phyloP scores from a whole-genome alignment of 2,113 vertebrate species.

The Ceyx cyanopectus region DNA sequence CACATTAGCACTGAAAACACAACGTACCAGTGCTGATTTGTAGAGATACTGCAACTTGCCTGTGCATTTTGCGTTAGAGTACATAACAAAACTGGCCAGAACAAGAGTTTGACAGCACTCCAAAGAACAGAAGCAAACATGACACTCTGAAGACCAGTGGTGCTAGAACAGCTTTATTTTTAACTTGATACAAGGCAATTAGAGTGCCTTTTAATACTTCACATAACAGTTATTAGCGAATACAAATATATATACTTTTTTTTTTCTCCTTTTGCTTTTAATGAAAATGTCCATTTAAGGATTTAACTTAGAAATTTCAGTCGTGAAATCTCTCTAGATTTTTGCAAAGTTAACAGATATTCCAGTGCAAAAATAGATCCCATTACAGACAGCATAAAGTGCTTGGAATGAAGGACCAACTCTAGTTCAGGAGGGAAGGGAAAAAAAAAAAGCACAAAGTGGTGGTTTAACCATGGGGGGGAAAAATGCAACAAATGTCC shows the following conservation, averaged over 20 bases:
- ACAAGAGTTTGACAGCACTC: neutral
- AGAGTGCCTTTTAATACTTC: constrained; percentile 81
- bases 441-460: constrained; percentile 72
- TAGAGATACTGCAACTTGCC: neutral
- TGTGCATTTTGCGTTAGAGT: neutral
- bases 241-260: constrained; percentile 75
- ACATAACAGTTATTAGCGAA: constrained; percentile 82
- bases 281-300: constrained; percentile 80
- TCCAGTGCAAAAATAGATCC: constrained; percentile 91
- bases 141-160: constrained; percentile 25
- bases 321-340: constrained; percentile 80
- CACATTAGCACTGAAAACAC: neutral
- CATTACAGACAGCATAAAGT: constrained; percentile 90
- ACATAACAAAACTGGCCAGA: neutral
- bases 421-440: constrained; percentile 55
- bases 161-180: constrained; percentile 80
- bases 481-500: constrained; percentile 59
- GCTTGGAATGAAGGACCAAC: constrained; percentile 85
- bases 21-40: accelerated
- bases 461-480: constrained; percentile 61
- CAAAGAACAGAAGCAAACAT: constrained; percentile 12
- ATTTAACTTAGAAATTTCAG: constrained; percentile 82
- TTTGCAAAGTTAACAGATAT: constrained; percentile 84
- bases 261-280: constrained; percentile 70
- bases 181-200: constrained; percentile 78